phyloP scores from a whole-genome alignment of 2,113 vertebrate species.

The Microtus pennsylvanicus region DNA sequence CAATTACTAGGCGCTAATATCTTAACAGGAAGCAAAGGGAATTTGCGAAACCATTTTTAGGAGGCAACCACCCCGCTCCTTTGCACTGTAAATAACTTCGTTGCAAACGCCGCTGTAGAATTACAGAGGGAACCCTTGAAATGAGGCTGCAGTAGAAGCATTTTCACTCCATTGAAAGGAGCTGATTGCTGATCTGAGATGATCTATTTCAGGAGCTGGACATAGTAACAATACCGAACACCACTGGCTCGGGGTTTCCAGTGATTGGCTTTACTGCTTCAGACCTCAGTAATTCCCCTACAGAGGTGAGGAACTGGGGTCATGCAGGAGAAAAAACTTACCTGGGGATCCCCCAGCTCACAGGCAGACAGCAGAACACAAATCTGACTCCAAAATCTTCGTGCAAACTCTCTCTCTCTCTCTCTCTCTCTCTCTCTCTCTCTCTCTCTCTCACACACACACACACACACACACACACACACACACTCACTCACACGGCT shows the following conservation, averaged over 20 bases:
- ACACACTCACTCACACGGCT: not conserved
- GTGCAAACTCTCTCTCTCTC: not conserved
- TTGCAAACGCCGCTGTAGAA: conserved; percentile 51
- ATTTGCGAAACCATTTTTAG: conserved; percentile 61
- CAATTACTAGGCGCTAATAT: conserved; percentile 81
- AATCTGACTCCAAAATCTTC: not conserved
- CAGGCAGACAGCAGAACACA: not conserved
- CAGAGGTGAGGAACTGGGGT: not conserved
- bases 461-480: not conserved
- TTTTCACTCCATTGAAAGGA: conserved; percentile 26
- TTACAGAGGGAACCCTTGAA: conserved; percentile 43
- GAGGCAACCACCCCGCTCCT: conserved; percentile 47
- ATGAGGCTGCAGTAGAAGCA: conserved; percentile 4
- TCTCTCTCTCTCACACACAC: not conserved
- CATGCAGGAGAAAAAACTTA: not conserved
- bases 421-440: too few species aligned
- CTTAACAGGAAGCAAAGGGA: conserved; percentile 65
- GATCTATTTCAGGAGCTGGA: not conserved
- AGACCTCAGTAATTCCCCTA: not conserved
- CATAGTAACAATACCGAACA: not conserved
- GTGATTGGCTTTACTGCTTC: not conserved
- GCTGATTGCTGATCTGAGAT: conserved; percentile 11
- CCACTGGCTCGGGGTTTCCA: not conserved
- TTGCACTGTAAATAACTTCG: conserved; percentile 62
- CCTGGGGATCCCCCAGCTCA: not conserved